A percentile compares a stretch with the other conserved stretches of the same genome.
Evolutionary conservation across 2,888 invertebrate genomes (phyloP).

Genomic region (Drosophila multiciliata): DNA sequence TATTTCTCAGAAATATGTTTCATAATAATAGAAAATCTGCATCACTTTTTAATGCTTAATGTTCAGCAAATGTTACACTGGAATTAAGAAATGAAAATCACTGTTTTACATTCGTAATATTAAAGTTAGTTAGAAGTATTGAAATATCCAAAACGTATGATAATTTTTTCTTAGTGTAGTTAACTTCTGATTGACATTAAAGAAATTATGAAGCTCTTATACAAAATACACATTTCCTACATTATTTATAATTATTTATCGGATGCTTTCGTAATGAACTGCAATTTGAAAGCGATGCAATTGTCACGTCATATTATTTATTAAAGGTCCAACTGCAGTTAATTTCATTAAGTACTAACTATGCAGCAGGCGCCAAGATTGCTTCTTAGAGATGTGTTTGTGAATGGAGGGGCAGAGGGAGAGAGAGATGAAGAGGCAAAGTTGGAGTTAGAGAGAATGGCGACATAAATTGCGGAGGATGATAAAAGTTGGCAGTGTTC

Average conservation of each 20-base stretch:
- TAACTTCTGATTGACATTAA: background rate
- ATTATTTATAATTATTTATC: background rate
- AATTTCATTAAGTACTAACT: conserved; percentile 48
- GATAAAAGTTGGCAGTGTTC: conserved; percentile 39
- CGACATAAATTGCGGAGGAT: conserved; percentile 15
- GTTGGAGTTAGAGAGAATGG: background rate
- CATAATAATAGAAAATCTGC: too few species aligned
- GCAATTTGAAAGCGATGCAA: conserved; percentile 3
- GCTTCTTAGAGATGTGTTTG: background rate
- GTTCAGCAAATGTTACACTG: too few species aligned
- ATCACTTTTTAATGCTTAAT: too few species aligned
- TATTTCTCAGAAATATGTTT: too few species aligned
- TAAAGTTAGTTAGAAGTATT: too few species aligned
- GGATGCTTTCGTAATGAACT: conserved; percentile 6
- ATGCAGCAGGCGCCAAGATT: conserved; percentile 10
- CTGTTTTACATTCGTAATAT: too few species aligned
- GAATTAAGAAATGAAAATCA: too few species aligned
- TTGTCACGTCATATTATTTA: conserved; percentile 30
- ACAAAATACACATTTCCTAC: background rate
- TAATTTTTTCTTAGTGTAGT: too few species aligned
- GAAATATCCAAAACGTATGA: too few species aligned
- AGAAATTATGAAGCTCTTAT: background rate
- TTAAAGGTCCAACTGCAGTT: conserved; percentile 38
- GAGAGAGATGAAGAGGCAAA: background rate
- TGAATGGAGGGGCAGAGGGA: background rate